Base-by-base conservation (phyloP, 2,797 vertebrate genomes). In the Danionella dracula region DNA sequence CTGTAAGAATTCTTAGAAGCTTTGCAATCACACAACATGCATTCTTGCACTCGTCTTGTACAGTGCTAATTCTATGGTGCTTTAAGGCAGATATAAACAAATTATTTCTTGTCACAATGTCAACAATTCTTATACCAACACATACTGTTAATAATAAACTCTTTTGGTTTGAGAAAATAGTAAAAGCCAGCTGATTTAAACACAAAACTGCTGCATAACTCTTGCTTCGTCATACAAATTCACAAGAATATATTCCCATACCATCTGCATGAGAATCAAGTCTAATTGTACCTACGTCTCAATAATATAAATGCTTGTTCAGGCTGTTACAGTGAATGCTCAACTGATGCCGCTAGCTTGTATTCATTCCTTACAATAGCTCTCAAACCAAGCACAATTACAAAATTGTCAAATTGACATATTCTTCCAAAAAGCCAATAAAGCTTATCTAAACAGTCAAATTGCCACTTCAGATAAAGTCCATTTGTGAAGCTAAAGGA, bases 401-500 rank as follows among this genome's bases (percentile, higher is more conserved):
- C 64, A 75, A 75, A 72, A 69, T 69, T 69, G 74, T 76, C 66
- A 72, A 75, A 46, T 64, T 68, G 73, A 71, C 73, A 68, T 59
- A 68, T 72, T 72, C 73, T 72, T 61, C 56, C 19, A 66, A 66
- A 64, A 71, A 55, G 41, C 49, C 68, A 73, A 51, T 68, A 64
- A 46, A 56, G 56, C 64, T 75, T 78, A 73, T 75, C 73, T 75
- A 73, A 75, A 78, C 68, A 73, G 56, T 59, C 31, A 65, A 75
- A 68, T 63, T 65, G 60, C 67, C 46, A 50, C 67, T 73, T 54
- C 68, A 74, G 72, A 71, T 67, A 56, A 55, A 74, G 72, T 74
- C 62, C 53, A 69, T 70, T 62, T 55, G 40, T 49, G 70, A 34
- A 48, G 61, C 57, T 46, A 61, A 60, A 67, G 70, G 23, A 67